Conservation (phyloP, 2,113 vertebrate genomes). For the Eolophus roseicapilla region DNA sequence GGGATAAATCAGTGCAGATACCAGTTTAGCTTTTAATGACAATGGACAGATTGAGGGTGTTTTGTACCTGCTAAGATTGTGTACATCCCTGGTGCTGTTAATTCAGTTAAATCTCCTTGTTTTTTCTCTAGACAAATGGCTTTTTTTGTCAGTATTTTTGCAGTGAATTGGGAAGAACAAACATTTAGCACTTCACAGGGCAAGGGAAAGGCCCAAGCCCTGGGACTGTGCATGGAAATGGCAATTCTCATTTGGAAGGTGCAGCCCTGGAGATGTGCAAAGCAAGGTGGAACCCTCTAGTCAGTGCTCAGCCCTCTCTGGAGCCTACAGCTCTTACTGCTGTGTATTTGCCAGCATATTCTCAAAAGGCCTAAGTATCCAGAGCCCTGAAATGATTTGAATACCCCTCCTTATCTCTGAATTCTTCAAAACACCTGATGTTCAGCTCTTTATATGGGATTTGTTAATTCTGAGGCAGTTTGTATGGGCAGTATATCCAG, state of each 20-base stretch:
- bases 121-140: neutral
- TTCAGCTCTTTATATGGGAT: neutral
- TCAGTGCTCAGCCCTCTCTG: neutral
- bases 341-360: fast-evolving
- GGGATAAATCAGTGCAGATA: constrained; percentile 30
- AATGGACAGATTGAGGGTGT: neutral
- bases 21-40: neutral
- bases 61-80: neutral
- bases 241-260: neutral
- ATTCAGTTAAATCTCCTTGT: neutral
- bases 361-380: neutral
- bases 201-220: neutral
- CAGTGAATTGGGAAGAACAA: neutral
- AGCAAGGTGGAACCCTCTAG: neutral
- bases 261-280: neutral
- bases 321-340: neutral
- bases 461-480: neutral
- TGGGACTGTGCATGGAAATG: neutral
- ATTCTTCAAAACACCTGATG: neutral
- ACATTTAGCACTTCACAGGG: fast-evolving
- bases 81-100: neutral
- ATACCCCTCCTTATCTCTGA: neutral
- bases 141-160: neutral
- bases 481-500: neutral
- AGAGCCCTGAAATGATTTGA: neutral